Percentiles rank a stretch among this genome's conserved stretches.
phyloP scores from a whole-genome alignment of 2,797 vertebrate species.

The Psittacula echo region DNA sequence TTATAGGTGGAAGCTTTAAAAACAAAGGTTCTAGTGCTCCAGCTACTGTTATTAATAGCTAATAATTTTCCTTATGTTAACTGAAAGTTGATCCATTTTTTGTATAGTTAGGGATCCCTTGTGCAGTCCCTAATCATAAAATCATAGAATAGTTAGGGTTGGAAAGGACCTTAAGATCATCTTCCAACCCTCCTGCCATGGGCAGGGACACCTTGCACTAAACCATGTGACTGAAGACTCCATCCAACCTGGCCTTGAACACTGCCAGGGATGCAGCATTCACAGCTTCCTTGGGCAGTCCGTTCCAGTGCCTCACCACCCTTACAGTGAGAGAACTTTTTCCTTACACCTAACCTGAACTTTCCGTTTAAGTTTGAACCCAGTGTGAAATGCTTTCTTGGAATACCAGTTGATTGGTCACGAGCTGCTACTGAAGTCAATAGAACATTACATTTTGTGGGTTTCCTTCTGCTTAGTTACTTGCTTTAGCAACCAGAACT shows the following conservation, averaged over 20 bases:
- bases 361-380: neutral
- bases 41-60: neutral
- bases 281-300: neutral
- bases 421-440: neutral
- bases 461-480: neutral
- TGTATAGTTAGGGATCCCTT: neutral
- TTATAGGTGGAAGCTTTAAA: neutral
- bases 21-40: neutral
- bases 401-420: neutral
- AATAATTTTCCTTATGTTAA: neutral
- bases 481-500: slow-evolving; percentile 6
- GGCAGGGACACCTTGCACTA: neutral
- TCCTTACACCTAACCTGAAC: neutral
- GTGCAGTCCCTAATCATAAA: neutral
- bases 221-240: neutral
- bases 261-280: neutral
- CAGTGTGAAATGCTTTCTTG: neutral
- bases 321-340: neutral
- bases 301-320: neutral
- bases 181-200: neutral
- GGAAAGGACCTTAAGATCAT: neutral
- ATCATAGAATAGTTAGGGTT: neutral
- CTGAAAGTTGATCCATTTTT: neutral
- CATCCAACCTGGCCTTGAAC: neutral
- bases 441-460: neutral